Evolutionary conservation across 1,140 invertebrate species (phyloP), one percentile per base, ranked within the genome.

Genomic region (Triops cancriformis): DNA sequence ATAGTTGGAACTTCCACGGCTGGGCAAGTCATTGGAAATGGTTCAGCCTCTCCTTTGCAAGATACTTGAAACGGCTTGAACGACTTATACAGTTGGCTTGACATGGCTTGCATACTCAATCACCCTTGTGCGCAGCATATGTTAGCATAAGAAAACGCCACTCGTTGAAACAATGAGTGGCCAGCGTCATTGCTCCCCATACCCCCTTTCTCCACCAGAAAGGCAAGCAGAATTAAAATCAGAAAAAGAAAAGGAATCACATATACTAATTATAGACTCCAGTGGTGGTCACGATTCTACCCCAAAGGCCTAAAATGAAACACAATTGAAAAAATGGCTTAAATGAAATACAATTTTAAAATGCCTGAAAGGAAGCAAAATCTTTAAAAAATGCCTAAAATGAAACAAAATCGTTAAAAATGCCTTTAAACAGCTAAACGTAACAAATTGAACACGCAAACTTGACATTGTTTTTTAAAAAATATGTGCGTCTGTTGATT

Each of bases 71-170:
- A 23, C 51, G 51, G 18, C 14, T 64, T 18, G 51, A 64, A 64
- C 51, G 51, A 64, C 51, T 64, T 23, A 23, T 64, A 64, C 51
- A 64, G 51, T 64, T 64, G 51, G 51, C 51, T 64, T 64, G 51
- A 64, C 51, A 23, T 64, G 51, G 51, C 51, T 64, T 64, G 51
- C 51, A 64, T 64, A 64, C 51, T 64, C 51, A 64, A 64, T 64
- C 51, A 64, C 51, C n/a, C 10, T 64, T 37, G 18, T 64, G 51
- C 51, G 14, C 51, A 64, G 51, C 51, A 64, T 64, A 64, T 64
- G 51, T 64, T 64, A 64, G 51, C 51, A 64, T 64, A 64, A 64
- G 51, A 64, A 64, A 64, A 64, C 51, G 51, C 31, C 7, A 64
- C 51, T 64, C n/a, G 51, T n/a, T 23, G 51, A 64, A 64, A 64